A percentile compares a stretch with the other conserved stretches of the same genome.
Conservation (phyloP, 2,888 invertebrate genomes). For the Mystacides longicornis region DNA sequence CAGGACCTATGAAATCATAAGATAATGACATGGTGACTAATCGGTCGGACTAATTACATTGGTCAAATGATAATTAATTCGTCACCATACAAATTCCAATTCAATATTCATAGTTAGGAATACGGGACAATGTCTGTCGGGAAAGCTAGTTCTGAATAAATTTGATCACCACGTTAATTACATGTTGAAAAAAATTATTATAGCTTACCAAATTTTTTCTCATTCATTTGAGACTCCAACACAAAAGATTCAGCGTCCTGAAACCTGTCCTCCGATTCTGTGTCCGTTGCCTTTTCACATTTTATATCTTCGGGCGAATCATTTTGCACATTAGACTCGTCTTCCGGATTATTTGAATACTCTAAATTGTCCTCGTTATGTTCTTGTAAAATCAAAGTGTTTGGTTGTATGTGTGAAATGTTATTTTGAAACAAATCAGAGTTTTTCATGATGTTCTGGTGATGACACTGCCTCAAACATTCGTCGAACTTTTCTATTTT, state of each 20-base stretch:
- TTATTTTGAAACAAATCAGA: constrained; percentile 19
- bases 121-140: too few relatives aligned
- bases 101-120: too few relatives aligned
- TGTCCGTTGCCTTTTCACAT: constrained; percentile 13
- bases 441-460: constrained; percentile 5
- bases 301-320: constrained; percentile 14
- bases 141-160: too few relatives aligned
- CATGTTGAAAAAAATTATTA: too few relatives aligned
- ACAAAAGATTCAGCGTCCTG: constrained; percentile 76
- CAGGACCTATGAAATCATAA: too few relatives aligned
- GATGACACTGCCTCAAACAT: constrained; percentile 5
- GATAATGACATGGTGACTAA: too few relatives aligned
- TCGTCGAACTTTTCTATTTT: constrained; percentile 12
- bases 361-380: constrained; percentile 13
- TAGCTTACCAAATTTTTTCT: neutral
- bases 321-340: constrained; percentile 11
- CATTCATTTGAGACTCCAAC: constrained; percentile 55
- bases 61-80: too few relatives aligned
- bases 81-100: too few relatives aligned
- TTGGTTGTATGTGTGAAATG: constrained; percentile 26
- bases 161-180: too few relatives aligned
- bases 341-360: constrained; percentile 9
- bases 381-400: constrained; percentile 23
- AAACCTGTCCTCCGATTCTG: constrained; percentile 52
- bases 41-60: too few relatives aligned